Evolutionary conservation across 1,140 invertebrate genomes (phyloP).

Genomic region (Drosophila kikkawai): DNA sequence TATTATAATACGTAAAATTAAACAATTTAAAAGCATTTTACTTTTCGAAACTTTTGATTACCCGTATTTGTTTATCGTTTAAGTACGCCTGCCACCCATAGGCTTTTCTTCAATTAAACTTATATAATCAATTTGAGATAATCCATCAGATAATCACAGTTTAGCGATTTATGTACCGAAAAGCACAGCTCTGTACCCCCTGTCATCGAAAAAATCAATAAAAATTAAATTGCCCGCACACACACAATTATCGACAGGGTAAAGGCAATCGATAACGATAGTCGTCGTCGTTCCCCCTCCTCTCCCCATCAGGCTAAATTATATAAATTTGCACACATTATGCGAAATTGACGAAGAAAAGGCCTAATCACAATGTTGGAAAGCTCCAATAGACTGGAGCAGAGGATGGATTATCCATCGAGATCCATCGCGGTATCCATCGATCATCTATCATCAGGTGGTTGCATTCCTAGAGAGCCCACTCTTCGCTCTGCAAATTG

Average conservation of each 20-base stretch:
- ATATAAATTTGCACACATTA: slow-evolving; percentile 67
- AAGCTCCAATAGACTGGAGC: not conserved
- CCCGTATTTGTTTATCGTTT: slow-evolving; percentile 1
- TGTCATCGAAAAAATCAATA: slow-evolving; percentile 49
- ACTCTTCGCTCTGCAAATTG: slow-evolving; percentile 29
- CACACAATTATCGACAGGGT: slow-evolving; percentile 41
- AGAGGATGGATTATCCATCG: slow-evolving; percentile 12
- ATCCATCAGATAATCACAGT: slow-evolving; percentile 25
- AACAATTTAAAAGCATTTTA: too few relatives aligned
- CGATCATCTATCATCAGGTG: slow-evolving; percentile 24
- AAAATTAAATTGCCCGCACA: slow-evolving; percentile 45
- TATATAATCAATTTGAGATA: slow-evolving; percentile 21
- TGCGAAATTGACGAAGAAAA: slow-evolving; percentile 38
- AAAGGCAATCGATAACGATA: slow-evolving; percentile 54
- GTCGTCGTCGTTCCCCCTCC: slow-evolving; percentile 15
- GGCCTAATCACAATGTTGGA: slow-evolving; percentile 45
- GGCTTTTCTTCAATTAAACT: slow-evolving; percentile 1
- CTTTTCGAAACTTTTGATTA: not conserved
- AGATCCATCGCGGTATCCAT: slow-evolving; percentile 4
- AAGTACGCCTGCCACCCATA: slow-evolving; percentile 5
- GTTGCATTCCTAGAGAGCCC: slow-evolving; percentile 25
- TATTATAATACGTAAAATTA: too few relatives aligned
- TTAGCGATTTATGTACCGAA: slow-evolving; percentile 1
- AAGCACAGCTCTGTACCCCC: not conserved
- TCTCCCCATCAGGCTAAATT: slow-evolving; percentile 34